These are phyloP conservation scores for Helicolenus hilgendorfi DNA, from an alignment of 2,797 vertebrate genomes.

Conservation along the genomic window DNA sequence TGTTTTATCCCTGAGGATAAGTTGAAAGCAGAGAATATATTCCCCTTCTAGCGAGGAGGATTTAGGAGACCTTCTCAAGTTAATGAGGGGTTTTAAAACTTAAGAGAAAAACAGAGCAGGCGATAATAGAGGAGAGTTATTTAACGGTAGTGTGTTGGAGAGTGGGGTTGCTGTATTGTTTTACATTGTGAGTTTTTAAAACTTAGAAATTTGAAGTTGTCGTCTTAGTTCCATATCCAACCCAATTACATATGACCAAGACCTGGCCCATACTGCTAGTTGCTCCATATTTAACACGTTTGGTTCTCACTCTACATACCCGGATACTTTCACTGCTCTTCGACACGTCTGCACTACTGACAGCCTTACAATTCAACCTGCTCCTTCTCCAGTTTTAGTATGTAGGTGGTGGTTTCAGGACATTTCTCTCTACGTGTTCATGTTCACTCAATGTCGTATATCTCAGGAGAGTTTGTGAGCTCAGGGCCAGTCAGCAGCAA, in stretches of 20 bases:
- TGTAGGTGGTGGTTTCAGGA: neutral
- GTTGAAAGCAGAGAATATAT: conserved; percentile 54
- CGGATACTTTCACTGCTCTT: neutral
- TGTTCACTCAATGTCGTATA: neutral
- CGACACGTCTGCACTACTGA: neutral
- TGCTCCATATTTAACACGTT: neutral
- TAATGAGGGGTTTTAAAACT: conserved; percentile 71
- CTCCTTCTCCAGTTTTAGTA: neutral
- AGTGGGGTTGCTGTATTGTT: neutral
- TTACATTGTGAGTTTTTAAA: conserved; percentile 17
- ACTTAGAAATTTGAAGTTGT: neutral
- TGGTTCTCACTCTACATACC: neutral
- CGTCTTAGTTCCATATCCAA: neutral
- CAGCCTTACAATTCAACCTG: neutral
- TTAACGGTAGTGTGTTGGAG: conserved; percentile 9
- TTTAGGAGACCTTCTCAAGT: conserved; percentile 66
- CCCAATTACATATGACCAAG: neutral
- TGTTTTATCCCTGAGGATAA: conserved; percentile 42
- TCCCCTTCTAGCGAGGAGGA: conserved; percentile 59
- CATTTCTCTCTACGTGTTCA: neutral
- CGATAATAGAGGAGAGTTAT: conserved; percentile 30
- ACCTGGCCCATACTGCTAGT: neutral
- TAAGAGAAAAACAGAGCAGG: conserved; percentile 51
- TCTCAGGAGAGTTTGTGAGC: neutral
- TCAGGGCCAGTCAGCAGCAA: neutral